Evolutionary conservation across 2,888 invertebrate species (phyloP).

Genomic region (Acronicta psi): DNA sequence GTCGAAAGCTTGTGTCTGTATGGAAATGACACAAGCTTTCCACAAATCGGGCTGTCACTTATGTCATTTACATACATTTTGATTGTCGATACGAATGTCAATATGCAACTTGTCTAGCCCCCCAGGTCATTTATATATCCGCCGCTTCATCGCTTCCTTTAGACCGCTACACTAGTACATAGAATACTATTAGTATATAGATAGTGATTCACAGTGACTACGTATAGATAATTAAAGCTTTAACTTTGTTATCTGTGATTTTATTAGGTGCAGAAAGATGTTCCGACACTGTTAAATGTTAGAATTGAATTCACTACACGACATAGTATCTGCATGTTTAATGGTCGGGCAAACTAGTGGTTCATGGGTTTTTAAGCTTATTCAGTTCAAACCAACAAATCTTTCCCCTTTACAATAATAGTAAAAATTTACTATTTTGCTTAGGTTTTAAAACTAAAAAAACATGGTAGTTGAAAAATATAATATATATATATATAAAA

Average conservation of each 20-base stretch:
- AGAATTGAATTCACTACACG: slow-evolving; percentile 26
- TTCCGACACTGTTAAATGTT: slow-evolving; percentile 18
- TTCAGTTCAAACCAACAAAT: too few species aligned
- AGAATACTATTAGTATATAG: slow-evolving; percentile 10
- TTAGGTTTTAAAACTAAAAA: background rate
- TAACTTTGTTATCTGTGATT: slow-evolving; percentile 36
- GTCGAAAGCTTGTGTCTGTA: too few species aligned
- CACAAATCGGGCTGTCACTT: too few species aligned
- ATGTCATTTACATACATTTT: too few species aligned
- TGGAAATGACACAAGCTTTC: too few species aligned
- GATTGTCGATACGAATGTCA: too few species aligned
- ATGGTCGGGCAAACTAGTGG: slow-evolving; percentile 4
- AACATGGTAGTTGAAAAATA: too few species aligned
- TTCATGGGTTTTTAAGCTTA: too few species aligned
- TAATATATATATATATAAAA: too few species aligned
- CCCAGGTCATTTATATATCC: background rate
- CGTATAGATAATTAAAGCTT: slow-evolving; percentile 33
- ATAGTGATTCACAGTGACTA: slow-evolving; percentile 30
- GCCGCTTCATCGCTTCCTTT: slow-evolving; percentile 15
- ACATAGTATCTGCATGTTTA: slow-evolving; percentile 41
- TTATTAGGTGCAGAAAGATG: slow-evolving; percentile 41
- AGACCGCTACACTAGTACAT: background rate
- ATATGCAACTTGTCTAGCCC: too few species aligned
- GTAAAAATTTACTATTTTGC: background rate
- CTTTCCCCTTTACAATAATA: too few species aligned